These are phyloP conservation scores for Scylla paramamosain DNA, from an alignment of 1,140 invertebrate genomes.

Conservation along the genomic window DNA sequence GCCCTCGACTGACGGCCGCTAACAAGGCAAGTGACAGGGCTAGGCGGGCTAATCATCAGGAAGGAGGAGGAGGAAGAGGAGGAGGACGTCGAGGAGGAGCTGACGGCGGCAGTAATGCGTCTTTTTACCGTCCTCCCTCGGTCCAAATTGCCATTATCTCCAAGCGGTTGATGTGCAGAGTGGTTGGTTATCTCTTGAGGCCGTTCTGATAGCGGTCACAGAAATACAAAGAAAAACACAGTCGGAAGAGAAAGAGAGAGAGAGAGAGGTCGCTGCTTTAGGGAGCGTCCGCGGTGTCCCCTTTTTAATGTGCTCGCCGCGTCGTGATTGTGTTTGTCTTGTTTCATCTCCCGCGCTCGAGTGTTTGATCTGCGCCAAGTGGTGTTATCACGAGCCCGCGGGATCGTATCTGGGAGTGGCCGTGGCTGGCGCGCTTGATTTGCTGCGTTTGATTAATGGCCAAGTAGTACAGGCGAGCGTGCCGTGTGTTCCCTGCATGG, in stretches of 20 bases:
- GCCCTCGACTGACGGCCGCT: neutral
- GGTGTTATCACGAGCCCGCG: neutral
- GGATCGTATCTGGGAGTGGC: slow-evolving; percentile 36
- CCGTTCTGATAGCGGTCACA: slow-evolving; percentile 52
- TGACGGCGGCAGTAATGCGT: neutral
- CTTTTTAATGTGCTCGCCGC: neutral
- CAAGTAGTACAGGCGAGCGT: neutral
- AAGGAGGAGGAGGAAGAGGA: too few relatives aligned
- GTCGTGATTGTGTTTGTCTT: slow-evolving; percentile 59
- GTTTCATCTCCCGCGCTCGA: slow-evolving; percentile 16
- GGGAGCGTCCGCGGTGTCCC: slow-evolving; percentile 16
- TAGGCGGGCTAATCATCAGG: neutral
- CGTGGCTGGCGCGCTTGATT: neutral
- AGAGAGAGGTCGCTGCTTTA: slow-evolving; percentile 38
- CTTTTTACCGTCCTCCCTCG: neutral
- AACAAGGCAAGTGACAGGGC: neutral
- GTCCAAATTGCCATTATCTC: slow-evolving; percentile 47
- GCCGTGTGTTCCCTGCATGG: neutral
- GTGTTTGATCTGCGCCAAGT: slow-evolving; percentile 21
- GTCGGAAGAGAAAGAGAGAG: slow-evolving; percentile 2
- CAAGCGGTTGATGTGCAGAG: neutral
- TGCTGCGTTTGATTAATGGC: slow-evolving; percentile 2
- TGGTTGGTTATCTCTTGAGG: slow-evolving; percentile 30
- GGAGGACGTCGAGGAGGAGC: neutral
- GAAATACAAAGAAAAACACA: slow-evolving; percentile 61